phyloP scores from a whole-genome alignment of 2,113 vertebrate species.

The Sander lucioperca region DNA sequence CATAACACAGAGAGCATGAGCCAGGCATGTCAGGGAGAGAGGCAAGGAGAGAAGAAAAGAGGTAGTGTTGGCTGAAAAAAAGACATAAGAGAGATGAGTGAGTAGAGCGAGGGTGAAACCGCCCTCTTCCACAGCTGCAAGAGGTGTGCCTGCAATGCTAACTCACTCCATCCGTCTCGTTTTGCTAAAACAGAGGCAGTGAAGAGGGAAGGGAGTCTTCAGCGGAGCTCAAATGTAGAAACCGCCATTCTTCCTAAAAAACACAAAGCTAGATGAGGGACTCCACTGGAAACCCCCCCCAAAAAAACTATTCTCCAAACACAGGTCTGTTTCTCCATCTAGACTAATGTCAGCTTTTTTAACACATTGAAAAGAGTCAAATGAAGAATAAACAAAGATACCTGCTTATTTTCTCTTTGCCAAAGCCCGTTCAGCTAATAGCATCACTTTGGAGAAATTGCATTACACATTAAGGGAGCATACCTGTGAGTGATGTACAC shows the following conservation, averaged over 20 bases:
- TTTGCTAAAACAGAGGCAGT: slow-evolving; percentile 52
- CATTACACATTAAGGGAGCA: slow-evolving; percentile 50
- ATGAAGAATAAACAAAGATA: slow-evolving; percentile 4
- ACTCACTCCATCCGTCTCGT: slow-evolving; percentile 63
- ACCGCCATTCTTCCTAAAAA: slow-evolving; percentile 33
- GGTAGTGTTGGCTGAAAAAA: slow-evolving; percentile 52
- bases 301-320: slow-evolving; percentile 3
- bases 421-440: slow-evolving; percentile 31
- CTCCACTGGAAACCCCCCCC: not conserved
- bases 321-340: not conserved
- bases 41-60: slow-evolving; percentile 55
- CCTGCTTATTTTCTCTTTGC: slow-evolving; percentile 9
- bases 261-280: not conserved
- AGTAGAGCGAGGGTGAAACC: slow-evolving; percentile 41
- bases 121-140: slow-evolving; percentile 75
- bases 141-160: slow-evolving; percentile 80
- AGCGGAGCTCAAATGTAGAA: slow-evolving; percentile 31
- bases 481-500: slow-evolving; percentile 41
- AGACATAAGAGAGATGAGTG: slow-evolving; percentile 48
- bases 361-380: slow-evolving; percentile 24
- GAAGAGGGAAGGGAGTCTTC: slow-evolving; percentile 33
- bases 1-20: slow-evolving; percentile 13
- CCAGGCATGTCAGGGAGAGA: slow-evolving; percentile 2
- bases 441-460: slow-evolving; percentile 65
- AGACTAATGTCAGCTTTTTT: not conserved